These are phyloP conservation scores for Paracanthobrama guichenoti DNA, from an alignment of 2,113 vertebrate species.

Conservation along the genomic window DNA sequence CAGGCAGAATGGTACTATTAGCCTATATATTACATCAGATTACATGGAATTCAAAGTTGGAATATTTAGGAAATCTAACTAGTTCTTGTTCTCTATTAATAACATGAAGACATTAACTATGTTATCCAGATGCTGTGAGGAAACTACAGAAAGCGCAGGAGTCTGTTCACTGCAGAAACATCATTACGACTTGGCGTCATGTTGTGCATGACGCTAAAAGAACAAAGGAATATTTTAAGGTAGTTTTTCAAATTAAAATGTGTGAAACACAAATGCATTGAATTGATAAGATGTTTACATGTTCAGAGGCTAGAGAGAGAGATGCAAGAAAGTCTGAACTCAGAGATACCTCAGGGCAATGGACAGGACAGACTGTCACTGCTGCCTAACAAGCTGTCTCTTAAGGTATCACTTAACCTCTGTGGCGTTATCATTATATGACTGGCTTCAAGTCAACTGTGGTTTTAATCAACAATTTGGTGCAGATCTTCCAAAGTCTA, in stretches of 20 bases:
- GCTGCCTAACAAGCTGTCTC: constrained; percentile 60
- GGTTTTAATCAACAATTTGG: constrained; percentile 2
- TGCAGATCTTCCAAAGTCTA: constrained; percentile 69
- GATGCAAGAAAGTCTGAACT: constrained; percentile 45
- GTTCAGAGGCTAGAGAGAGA: constrained; percentile 58
- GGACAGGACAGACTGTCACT: constrained; percentile 60
- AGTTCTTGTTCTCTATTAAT: not conserved
- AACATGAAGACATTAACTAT: constrained; percentile 1
- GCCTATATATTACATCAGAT: not conserved
- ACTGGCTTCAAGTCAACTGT: not conserved
- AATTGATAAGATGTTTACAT: not conserved
- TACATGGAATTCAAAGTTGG: not conserved
- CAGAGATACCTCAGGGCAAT: constrained; percentile 17
- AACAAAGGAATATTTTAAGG: constrained; percentile 65
- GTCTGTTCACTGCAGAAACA: constrained; percentile 39
- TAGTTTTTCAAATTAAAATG: constrained; percentile 37
- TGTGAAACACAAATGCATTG: not conserved
- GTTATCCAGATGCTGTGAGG: constrained; percentile 53
- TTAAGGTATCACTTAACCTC: constrained; percentile 61
- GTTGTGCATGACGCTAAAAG: constrained; percentile 61
- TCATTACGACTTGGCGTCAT: constrained; percentile 59
- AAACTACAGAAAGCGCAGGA: constrained; percentile 61
- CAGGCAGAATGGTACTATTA: constrained; percentile 58
- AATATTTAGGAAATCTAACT: not conserved
- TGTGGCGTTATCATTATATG: not conserved